These are phyloP conservation scores for Tiliacea aurago DNA, from an alignment of 2,888 invertebrate species.

Conservation along the genomic window DNA sequence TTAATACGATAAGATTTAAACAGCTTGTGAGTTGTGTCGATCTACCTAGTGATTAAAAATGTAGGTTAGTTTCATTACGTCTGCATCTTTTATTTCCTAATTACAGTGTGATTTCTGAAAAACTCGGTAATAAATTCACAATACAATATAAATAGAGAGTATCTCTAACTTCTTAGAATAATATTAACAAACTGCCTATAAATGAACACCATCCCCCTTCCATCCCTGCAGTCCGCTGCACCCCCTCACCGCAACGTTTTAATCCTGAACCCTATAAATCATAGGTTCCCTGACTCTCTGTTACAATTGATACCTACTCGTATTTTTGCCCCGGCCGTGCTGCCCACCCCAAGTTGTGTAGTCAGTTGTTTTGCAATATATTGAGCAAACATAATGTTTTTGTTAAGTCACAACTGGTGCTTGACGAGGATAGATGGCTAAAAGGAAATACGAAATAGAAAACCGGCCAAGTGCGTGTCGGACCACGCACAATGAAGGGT, in stretches of 20 bases:
- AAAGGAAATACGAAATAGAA: not conserved
- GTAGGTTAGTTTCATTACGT: too few species aligned
- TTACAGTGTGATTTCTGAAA: not conserved
- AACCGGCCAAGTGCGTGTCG: too few species aligned
- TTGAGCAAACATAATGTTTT: conserved; percentile 42
- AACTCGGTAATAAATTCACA: not conserved
- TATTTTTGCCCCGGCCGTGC: conserved; percentile 58
- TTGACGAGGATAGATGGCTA: not conserved
- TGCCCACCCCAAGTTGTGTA: conserved; percentile 47
- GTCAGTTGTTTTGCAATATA: conserved; percentile 62
- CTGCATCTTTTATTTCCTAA: not conserved
- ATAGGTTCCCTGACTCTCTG: conserved; percentile 69
- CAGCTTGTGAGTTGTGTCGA: too few species aligned
- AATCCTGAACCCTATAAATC: conserved; percentile 83
- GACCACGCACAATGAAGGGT: too few species aligned
- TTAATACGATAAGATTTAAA: too few species aligned
- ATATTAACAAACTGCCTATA: not conserved
- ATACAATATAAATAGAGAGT: not conserved
- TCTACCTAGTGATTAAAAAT: too few species aligned
- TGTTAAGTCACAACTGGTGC: conserved; percentile 32
- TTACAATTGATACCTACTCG: conserved; percentile 79
- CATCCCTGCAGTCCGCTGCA: not conserved
- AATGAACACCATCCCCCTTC: not conserved
- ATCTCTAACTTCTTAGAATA: not conserved
- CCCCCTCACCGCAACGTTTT: conserved; percentile 73